Evolutionary conservation across 2,113 vertebrate genomes (phyloP).

Genomic region (Petrocephalus zakoni): DNA sequence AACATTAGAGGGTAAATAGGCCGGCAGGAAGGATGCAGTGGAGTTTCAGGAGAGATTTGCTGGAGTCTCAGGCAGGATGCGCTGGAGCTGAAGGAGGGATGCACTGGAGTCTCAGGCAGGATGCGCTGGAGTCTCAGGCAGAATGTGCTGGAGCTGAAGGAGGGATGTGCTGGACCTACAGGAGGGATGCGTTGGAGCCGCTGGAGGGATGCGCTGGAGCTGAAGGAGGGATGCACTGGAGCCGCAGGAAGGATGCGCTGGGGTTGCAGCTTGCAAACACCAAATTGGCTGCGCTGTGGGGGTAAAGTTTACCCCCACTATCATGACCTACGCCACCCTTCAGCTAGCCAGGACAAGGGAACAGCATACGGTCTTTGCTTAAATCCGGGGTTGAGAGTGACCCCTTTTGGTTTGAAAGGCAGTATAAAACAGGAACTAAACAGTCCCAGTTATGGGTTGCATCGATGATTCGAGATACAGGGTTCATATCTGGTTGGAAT

Average conservation of each 20-base stretch:
- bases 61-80: too few species aligned
- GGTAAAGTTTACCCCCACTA: not conserved
- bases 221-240: not conserved
- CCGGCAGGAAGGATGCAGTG: not conserved
- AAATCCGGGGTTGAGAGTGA: not conserved
- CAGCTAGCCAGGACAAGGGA: not conserved
- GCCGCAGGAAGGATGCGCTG: not conserved
- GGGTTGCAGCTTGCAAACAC: not conserved
- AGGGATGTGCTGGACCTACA: too few species aligned
- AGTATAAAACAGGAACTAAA: not conserved
- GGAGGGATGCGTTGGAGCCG: too few species aligned
- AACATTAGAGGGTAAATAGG: not conserved
- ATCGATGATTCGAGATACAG: not conserved
- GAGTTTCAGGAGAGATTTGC: not conserved
- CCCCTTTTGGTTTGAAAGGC: not conserved
- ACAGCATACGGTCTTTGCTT: not conserved
- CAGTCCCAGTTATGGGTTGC: not conserved
- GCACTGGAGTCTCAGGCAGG: too few species aligned
- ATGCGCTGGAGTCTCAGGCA: too few species aligned
- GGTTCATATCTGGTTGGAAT: slow-evolving; percentile 43
- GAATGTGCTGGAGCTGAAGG: too few species aligned
- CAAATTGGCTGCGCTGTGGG: not conserved
- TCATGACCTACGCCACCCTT: not conserved
- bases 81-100: too few species aligned
- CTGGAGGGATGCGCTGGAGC: too few species aligned